These are phyloP conservation scores for Gymnobelideus leadbeateri DNA, from an alignment of 2,113 vertebrate genomes.

Conservation along the genomic window DNA sequence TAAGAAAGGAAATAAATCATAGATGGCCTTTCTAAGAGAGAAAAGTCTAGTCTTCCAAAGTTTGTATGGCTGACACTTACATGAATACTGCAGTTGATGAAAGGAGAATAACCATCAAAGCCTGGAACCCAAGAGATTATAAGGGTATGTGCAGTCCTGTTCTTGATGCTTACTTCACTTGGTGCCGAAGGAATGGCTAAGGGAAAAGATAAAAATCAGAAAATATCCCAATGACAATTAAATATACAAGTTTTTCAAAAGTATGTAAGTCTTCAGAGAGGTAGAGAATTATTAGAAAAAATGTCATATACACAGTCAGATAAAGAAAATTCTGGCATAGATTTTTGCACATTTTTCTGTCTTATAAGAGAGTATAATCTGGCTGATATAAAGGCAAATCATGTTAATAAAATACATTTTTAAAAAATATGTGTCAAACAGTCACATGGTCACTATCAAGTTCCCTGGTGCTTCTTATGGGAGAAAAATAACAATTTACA, in stretches of 20 bases:
- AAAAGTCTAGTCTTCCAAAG: not conserved
- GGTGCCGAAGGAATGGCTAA: slow-evolving; percentile 83
- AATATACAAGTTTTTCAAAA: not conserved
- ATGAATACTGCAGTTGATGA: slow-evolving; percentile 88
- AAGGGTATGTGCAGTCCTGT: slow-evolving; percentile 85
- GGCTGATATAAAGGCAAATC: not conserved
- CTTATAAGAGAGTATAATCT: not conserved
- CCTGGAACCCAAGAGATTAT: slow-evolving; percentile 91
- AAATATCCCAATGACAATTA: not conserved
- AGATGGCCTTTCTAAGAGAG: not conserved
- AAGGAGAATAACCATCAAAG: slow-evolving; percentile 91
- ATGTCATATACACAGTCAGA: not conserved
- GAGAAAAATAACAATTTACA: not conserved
- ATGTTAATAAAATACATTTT: not conserved
- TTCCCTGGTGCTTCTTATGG: not conserved
- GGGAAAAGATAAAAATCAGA: not conserved
- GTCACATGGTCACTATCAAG: not conserved
- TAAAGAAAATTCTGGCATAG: not conserved
- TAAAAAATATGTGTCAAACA: not conserved
- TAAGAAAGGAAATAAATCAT: not conserved
- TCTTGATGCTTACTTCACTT: slow-evolving; percentile 78
- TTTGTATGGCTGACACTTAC: slow-evolving; percentile 80
- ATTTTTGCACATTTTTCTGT: not conserved
- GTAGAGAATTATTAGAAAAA: not conserved
- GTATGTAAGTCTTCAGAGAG: not conserved